Percentiles rank a stretch among this genome's conserved stretches.
Evolutionary conservation across 2,888 invertebrate genomes (phyloP).

Genomic region (Ophion ellenae): DNA sequence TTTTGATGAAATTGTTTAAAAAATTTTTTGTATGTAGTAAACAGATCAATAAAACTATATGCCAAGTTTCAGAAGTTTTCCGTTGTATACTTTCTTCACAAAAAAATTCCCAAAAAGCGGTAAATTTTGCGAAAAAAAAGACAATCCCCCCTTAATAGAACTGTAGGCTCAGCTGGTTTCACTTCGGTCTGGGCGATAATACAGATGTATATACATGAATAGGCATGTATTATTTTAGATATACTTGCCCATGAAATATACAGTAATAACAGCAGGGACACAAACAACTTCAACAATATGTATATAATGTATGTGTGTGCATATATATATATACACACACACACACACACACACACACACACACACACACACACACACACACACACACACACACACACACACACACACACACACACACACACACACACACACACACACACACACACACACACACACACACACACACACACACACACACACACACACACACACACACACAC

Average conservation of each 20-base stretch:
- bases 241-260: slow-evolving; percentile 30
- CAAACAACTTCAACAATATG: not conserved
- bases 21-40: too few species aligned
- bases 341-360: not conserved
- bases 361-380: not conserved
- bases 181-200: slow-evolving; percentile 42
- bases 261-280: slow-evolving; percentile 7
- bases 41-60: too few species aligned
- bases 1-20: too few species aligned
- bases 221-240: slow-evolving; percentile 34
- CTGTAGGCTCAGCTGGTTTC: slow-evolving; percentile 20
- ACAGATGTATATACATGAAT: slow-evolving; percentile 35
- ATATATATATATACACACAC: not conserved
- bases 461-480: slow-evolving; percentile 11
- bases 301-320: not conserved
- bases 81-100: too few species aligned
- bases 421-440: too few species aligned
- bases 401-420: too few species aligned
- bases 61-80: too few species aligned
- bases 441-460: not conserved
- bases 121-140: too few species aligned
- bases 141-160: too few species aligned
- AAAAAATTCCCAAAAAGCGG: too few species aligned
- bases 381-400: too few species aligned
- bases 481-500: not conserved